Conservation (phyloP, 1,140 invertebrate species). For the Pararge aegeria region DNA sequence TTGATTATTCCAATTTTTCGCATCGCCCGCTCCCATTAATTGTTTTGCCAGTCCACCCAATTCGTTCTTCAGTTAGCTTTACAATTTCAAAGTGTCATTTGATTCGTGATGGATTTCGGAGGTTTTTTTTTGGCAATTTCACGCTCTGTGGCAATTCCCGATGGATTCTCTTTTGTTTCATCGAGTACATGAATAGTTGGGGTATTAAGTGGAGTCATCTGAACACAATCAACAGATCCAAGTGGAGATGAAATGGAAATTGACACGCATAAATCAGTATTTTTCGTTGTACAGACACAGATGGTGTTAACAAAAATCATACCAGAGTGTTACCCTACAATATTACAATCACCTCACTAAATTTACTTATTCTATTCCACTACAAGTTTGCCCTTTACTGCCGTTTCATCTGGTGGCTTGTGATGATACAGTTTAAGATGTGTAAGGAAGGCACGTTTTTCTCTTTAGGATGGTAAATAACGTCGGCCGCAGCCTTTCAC, state of each 20-base stretch:
- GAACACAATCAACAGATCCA: neutral
- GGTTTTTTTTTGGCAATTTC: slow-evolving; percentile 71
- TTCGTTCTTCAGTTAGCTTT: slow-evolving; percentile 74
- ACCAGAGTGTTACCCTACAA: no score
- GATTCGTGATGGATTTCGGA: slow-evolving; percentile 75
- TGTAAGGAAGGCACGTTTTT: no score
- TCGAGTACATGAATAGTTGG: slow-evolving; percentile 42
- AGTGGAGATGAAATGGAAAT: neutral
- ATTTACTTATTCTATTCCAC: no score
- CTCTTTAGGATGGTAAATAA: no score
- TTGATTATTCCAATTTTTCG: slow-evolving; percentile 75
- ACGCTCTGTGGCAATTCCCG: slow-evolving; percentile 63
- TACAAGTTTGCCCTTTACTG: no score
- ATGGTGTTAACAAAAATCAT: neutral
- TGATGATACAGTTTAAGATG: no score
- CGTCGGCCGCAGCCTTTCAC: no score
- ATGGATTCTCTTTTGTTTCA: slow-evolving; percentile 64
- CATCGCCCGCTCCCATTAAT: slow-evolving; percentile 64
- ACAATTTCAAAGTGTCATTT: slow-evolving; percentile 78
- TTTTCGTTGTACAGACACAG: neutral
- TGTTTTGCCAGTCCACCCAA: slow-evolving; percentile 71
- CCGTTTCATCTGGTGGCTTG: no score
- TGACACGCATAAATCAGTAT: neutral
- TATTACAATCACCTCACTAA: no score
- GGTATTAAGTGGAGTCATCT: slow-evolving; percentile 26